These are phyloP conservation scores for Scrobipalpa atriplicella DNA, from an alignment of 2,888 invertebrate genomes.

Conservation along the genomic window DNA sequence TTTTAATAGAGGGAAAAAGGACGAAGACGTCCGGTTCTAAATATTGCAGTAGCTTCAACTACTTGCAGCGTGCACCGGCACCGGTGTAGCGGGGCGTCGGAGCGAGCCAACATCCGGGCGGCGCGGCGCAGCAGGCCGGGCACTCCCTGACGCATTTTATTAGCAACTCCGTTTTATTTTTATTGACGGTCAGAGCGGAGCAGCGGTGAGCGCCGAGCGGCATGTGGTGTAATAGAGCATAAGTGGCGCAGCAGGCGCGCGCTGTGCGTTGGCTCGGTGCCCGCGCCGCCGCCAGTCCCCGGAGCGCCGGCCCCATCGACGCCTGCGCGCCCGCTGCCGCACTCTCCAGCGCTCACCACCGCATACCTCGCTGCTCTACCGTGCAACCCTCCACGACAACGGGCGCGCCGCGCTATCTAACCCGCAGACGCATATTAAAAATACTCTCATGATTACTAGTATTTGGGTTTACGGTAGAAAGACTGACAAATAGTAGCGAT, in stretches of 20 bases:
- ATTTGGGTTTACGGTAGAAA: slow-evolving; percentile 52
- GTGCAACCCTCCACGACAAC: slow-evolving; percentile 35
- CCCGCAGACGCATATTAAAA: slow-evolving; percentile 35
- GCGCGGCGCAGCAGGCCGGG: slow-evolving; percentile 39
- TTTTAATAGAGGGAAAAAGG: slow-evolving; percentile 40
- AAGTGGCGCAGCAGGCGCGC: slow-evolving; percentile 63
- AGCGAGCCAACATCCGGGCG: slow-evolving; percentile 24
- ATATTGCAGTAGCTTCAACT: slow-evolving; percentile 4
- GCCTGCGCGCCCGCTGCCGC: slow-evolving; percentile 52
- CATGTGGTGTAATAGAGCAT: slow-evolving; percentile 70
- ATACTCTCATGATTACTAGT: slow-evolving; percentile 39
- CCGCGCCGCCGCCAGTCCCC: slow-evolving; percentile 65
- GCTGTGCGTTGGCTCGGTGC: slow-evolving; percentile 69
- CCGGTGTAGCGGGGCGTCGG: not conserved
- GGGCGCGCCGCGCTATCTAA: slow-evolving; percentile 25
- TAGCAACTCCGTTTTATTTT: slow-evolving; percentile 66
- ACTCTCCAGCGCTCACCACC: slow-evolving; percentile 30
- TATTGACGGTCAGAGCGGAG: slow-evolving; percentile 55
- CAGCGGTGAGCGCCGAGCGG: slow-evolving; percentile 49
- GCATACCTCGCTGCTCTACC: slow-evolving; percentile 26
- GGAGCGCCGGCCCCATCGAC: slow-evolving; percentile 70
- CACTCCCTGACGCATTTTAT: slow-evolving; percentile 52
- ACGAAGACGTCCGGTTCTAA: slow-evolving; percentile 24
- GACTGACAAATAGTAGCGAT: slow-evolving; percentile 55
- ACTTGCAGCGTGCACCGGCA: slow-evolving; percentile 11